phyloP scores from a whole-genome alignment of 2,888 invertebrate genomes.

The Drosophila ezoana region DNA sequence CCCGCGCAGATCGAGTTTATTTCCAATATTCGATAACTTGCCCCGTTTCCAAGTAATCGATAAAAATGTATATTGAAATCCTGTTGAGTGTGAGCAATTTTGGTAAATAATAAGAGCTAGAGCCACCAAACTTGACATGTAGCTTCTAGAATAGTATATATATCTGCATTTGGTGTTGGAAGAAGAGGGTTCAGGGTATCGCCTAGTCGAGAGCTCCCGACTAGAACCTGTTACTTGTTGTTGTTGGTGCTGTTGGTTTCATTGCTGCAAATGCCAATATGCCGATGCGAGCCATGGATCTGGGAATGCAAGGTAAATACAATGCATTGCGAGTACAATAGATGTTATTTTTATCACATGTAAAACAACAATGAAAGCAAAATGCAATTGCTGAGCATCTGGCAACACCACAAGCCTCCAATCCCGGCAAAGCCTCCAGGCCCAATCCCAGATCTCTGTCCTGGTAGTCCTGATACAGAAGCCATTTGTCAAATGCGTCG shows the following conservation, averaged over 20 bases:
- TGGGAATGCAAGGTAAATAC: slow-evolving; percentile 48
- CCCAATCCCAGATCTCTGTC: slow-evolving; percentile 66
- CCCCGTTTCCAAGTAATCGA: too few relatives aligned
- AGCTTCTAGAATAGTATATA: too few relatives aligned
- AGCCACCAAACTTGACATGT: too few relatives aligned
- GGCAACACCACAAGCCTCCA: slow-evolving; percentile 62
- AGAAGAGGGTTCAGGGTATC: too few relatives aligned
- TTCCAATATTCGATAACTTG: too few relatives aligned
- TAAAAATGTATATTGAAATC: too few relatives aligned
- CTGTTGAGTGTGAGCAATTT: too few relatives aligned
- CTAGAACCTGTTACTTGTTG: too few relatives aligned
- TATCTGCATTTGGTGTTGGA: too few relatives aligned
- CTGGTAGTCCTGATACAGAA: slow-evolving; percentile 76
- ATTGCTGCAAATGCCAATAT: slow-evolving; percentile 40
- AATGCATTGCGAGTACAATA: slow-evolving; percentile 67
- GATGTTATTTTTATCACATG: slow-evolving; percentile 79
- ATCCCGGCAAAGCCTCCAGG: slow-evolving; percentile 64
- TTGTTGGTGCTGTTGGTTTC: slow-evolving; percentile 37
- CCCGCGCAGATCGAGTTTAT: too few relatives aligned
- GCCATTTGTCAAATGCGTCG: slow-evolving; percentile 82
- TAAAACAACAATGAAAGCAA: slow-evolving; percentile 67
- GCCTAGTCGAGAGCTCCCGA: too few relatives aligned
- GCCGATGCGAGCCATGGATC: background rate
- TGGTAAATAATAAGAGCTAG: too few relatives aligned
- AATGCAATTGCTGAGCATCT: slow-evolving; percentile 63